A percentile compares a stretch with the other conserved stretches of the same genome.
Conservation (phyloP, 1,140 invertebrate genomes). For the Asobara japonica region DNA sequence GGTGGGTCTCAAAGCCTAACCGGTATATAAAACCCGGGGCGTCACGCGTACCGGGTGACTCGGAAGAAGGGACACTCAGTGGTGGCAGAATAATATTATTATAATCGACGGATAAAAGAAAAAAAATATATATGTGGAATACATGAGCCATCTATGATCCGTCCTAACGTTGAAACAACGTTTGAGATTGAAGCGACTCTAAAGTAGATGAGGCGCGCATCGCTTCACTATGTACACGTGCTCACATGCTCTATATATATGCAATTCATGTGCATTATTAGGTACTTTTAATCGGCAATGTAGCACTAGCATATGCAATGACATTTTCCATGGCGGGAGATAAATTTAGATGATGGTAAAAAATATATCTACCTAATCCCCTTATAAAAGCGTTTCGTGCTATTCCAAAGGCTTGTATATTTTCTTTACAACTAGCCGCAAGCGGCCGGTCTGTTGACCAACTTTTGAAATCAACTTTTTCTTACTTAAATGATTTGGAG, state of each 20-base stretch:
- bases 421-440: no score
- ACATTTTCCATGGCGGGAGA: slow-evolving; percentile 6
- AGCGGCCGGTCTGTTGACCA: no score
- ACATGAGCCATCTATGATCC: background rate
- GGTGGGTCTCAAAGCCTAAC: slow-evolving; percentile 64
- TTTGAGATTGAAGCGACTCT: slow-evolving; percentile 14
- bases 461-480: no score
- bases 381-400: no score
- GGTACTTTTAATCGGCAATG: no score
- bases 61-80: slow-evolving; percentile 51
- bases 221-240: background rate
- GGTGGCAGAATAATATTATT: slow-evolving; percentile 43
- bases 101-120: slow-evolving; percentile 33
- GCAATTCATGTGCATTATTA: no score
- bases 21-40: slow-evolving; percentile 52
- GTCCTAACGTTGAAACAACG: slow-evolving; percentile 12
- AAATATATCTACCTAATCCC: no score
- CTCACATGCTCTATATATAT: background rate
- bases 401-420: no score
- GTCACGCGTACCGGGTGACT: slow-evolving; percentile 56
- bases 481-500: no score
- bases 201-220: slow-evolving; percentile 26
- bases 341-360: no score
- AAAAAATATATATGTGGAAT: slow-evolving; percentile 35
- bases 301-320: background rate